Evolutionary conservation across 1,140 invertebrate genomes (phyloP).

Genomic region (Thaumatotibia leucotreta): DNA sequence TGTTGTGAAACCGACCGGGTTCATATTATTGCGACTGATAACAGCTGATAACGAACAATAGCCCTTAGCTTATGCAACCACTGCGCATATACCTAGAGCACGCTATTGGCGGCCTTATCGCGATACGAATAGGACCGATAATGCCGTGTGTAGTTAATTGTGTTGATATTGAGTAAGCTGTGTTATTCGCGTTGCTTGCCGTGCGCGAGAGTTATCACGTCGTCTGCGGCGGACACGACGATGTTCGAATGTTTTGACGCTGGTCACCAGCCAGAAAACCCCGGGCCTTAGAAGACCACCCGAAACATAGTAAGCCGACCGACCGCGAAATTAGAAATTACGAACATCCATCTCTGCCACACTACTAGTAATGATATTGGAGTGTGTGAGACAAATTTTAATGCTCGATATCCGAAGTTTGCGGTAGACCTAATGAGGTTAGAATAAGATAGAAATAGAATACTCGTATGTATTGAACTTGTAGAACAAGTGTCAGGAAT

Average conservation of each 20-base stretch:
- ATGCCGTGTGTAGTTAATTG: background rate
- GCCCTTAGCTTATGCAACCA: constrained; percentile 58
- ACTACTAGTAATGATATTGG: too few relatives aligned
- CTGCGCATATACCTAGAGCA: constrained; percentile 29
- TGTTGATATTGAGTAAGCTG: background rate
- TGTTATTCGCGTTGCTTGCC: background rate
- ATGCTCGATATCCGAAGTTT: too few relatives aligned
- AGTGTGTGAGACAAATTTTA: too few relatives aligned
- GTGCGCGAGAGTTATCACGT: background rate
- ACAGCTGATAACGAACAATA: constrained; percentile 58
- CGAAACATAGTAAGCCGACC: too few relatives aligned
- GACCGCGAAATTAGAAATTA: too few relatives aligned
- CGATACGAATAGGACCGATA: background rate
- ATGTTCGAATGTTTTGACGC: background rate
- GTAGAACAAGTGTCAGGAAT: too few relatives aligned
- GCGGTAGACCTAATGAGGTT: too few relatives aligned
- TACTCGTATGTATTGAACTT: too few relatives aligned
- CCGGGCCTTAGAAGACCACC: too few relatives aligned
- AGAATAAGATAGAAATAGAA: too few relatives aligned
- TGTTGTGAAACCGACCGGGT: constrained; percentile 9
- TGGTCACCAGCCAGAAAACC: background rate
- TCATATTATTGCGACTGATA: constrained; percentile 19
- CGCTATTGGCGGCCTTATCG: background rate
- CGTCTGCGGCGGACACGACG: background rate
- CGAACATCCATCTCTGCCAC: too few relatives aligned